phyloP scores from a whole-genome alignment of 2,888 invertebrate species.

The Hypena proboscidalis region DNA sequence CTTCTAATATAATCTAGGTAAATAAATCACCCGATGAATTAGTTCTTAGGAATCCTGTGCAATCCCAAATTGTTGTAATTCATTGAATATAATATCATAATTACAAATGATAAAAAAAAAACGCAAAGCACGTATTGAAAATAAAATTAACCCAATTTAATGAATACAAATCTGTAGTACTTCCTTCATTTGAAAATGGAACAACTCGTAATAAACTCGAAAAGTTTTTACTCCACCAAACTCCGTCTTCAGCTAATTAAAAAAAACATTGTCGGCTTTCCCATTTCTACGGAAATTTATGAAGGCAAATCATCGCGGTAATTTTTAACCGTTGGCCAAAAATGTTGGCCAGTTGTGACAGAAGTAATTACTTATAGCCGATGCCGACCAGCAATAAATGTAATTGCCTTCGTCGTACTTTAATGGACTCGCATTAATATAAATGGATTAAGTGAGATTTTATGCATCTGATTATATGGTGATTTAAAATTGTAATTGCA shows the following conservation, averaged over 20 bases:
- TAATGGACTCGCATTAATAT: constrained; percentile 43
- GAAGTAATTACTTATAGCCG: constrained; percentile 48
- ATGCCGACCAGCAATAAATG: constrained; percentile 40
- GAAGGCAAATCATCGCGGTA: constrained; percentile 35
- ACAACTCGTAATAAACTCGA: too few relatives aligned
- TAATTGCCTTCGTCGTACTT: constrained; percentile 45
- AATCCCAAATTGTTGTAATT: too few relatives aligned
- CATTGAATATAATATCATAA: too few relatives aligned
- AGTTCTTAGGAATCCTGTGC: too few relatives aligned
- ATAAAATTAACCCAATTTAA: too few relatives aligned
- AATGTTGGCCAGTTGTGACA: constrained; percentile 44
- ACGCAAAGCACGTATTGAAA: too few relatives aligned
- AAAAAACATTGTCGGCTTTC: neutral
- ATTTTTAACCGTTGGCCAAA: constrained; percentile 30
- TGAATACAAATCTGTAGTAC: too few relatives aligned
- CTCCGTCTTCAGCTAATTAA: neutral
- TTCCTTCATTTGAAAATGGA: too few relatives aligned
- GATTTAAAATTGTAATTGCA: constrained; percentile 26
- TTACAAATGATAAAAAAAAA: too few relatives aligned
- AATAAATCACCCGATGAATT: too few relatives aligned
- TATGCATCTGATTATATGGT: constrained; percentile 27
- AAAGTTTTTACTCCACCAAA: too few relatives aligned
- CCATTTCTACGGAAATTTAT: constrained; percentile 33
- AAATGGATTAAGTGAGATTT: constrained; percentile 41
- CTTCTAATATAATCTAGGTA: too few relatives aligned